These are phyloP conservation scores for Parnassius smintheus DNA, from an alignment of 2,888 invertebrate genomes.

Conservation along the genomic window DNA sequence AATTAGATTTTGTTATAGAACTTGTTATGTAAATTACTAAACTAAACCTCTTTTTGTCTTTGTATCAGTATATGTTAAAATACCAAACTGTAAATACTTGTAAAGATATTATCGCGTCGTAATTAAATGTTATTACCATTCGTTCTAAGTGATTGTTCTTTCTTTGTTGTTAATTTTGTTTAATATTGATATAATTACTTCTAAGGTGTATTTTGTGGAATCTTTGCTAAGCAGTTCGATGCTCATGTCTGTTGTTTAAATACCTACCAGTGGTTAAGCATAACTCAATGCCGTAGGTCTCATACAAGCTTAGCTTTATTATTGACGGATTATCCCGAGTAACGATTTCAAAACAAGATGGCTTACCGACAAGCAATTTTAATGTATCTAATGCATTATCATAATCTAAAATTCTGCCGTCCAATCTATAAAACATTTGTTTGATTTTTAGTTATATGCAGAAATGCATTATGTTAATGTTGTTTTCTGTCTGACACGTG, in stretches of 20 bases:
- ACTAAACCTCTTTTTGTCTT: constrained; percentile 63
- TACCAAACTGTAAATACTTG: constrained; percentile 80
- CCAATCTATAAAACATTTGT: no score
- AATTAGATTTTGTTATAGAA: constrained; percentile 58
- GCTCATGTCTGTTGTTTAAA: constrained; percentile 41
- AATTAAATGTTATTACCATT: constrained; percentile 80
- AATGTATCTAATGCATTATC: no score
- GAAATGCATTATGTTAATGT: no score
- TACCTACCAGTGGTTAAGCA: constrained; percentile 42
- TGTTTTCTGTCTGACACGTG: no score
- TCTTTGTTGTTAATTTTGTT: constrained; percentile 78
- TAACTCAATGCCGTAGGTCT: constrained; percentile 10
- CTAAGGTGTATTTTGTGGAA: constrained; percentile 38
- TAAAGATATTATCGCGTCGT: constrained; percentile 78
- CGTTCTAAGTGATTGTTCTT: constrained; percentile 77
- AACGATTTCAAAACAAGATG: no score
- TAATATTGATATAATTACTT: constrained; percentile 58
- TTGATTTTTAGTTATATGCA: no score
- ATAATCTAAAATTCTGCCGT: no score
- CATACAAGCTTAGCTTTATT: constrained; percentile 9
- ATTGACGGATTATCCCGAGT: background rate
- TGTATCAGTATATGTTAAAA: constrained; percentile 77
- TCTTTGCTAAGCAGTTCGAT: constrained; percentile 43
- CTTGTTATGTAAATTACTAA: constrained; percentile 73
- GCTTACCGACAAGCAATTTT: no score